Evolutionary conservation across 2,888 invertebrate species (phyloP), one percentile per base, ranked within the genome.

Genomic region (Melangyna quadrimaculata): DNA sequence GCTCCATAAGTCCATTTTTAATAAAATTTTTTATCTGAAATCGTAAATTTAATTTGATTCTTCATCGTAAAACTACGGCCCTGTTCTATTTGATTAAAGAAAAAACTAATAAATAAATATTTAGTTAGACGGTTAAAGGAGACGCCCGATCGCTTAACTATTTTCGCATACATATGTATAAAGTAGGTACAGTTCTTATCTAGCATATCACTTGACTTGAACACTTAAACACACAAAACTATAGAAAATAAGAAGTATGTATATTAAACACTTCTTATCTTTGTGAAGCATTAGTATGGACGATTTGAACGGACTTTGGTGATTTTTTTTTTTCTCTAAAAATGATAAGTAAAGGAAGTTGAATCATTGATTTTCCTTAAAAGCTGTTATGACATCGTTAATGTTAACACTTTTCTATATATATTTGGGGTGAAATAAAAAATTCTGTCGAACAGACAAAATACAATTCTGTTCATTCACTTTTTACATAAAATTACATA

Each of bases 221-320:
- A 37, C 55, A 63, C 27, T 57, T n/a, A 12, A 35, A 40, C 63
- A 63, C 45, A 55, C 45, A 81, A 45, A 1, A 19, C 3, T 10
- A 1, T 3, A n/a, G 27, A 24, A 27, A 12, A 5, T 48, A 82
- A 22, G 22, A 63, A 9, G 45, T 79, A 79, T 27, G 55, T 19
- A 55, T 48, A 35, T 19, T 35, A 32, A 45, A 19, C 45, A 67
- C 19, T 22, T 32, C 75, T 75, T 71, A 79, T 75, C 79, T 59
- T 19, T 27, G 59, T 17, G 22, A 3, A 32, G 29, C 6, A 35
- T n/a, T 32, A 43, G 6, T 45, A 19, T 77, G 69, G 67, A 40
- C 45, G 74, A 80, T 61, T 69, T 45, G 71, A 84, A 75, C 61
- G 72, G n/a, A 65, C 75, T 71, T 48, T 79, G 65, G 9, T 69